Conservation (phyloP, 2,113 vertebrate species). For the Nesogale talazaci region DNA sequence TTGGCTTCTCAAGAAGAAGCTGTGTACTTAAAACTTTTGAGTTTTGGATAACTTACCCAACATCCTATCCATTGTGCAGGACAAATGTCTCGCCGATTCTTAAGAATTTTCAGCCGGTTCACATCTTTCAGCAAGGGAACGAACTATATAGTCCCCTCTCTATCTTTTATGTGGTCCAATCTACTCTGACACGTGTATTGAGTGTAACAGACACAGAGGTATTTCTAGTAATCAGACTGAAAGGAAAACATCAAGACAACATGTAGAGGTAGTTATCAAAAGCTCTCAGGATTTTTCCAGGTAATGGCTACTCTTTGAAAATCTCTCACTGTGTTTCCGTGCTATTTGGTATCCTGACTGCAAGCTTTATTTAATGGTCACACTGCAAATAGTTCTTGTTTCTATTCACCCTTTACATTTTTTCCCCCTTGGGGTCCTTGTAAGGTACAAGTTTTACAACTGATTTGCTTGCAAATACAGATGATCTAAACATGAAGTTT, state of each 20-base stretch:
- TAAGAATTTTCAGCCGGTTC: constrained; percentile 70
- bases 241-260: background rate
- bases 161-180: constrained; percentile 47
- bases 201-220: constrained; percentile 66
- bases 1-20: constrained; percentile 52
- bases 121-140: constrained; percentile 73
- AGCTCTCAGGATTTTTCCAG: constrained; percentile 62
- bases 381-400: constrained; percentile 44
- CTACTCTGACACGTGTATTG: constrained; percentile 68
- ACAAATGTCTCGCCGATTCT: constrained; percentile 65
- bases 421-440: constrained; percentile 4
- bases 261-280: constrained; percentile 56
- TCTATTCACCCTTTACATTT: background rate
- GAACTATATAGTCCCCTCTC: constrained; percentile 71
- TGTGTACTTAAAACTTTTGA: constrained; percentile 49
- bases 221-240: background rate
- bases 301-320: constrained; percentile 33
- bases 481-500: background rate
- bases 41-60: constrained; percentile 63
- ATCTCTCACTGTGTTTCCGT: background rate
- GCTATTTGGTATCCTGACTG: background rate
- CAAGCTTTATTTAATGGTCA: background rate
- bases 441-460: constrained; percentile 40
- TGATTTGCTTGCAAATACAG: background rate
- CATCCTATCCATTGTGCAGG: constrained; percentile 49